These are phyloP conservation scores for Lacerta bilineata DNA, from an alignment of 2,797 vertebrate genomes.

Conservation along the genomic window DNA sequence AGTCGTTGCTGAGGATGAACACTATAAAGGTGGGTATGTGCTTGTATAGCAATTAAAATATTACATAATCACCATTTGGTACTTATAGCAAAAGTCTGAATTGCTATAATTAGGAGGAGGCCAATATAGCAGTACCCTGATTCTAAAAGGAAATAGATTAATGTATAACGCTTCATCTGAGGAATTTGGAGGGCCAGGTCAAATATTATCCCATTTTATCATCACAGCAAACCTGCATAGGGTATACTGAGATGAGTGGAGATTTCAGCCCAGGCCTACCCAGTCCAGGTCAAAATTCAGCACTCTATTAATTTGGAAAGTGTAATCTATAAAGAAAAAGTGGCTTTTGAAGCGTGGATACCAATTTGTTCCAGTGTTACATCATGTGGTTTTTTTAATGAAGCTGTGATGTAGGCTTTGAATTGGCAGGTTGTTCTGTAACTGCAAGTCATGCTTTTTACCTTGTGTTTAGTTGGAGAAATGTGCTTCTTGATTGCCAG, in stretches of 20 bases:
- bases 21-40: conserved; percentile 87
- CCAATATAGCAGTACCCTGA: not conserved
- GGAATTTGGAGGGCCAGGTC: not conserved
- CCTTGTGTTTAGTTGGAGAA: not conserved
- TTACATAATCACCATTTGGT: conserved; percentile 1
- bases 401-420: not conserved
- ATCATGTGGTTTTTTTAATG: not conserved
- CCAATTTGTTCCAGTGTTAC: not conserved
- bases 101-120: not conserved
- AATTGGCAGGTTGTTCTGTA: not conserved
- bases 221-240: not conserved
- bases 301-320: not conserved
- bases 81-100: not conserved
- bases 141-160: not conserved
- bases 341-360: not conserved
- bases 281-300: not conserved
- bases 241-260: not conserved
- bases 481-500: not conserved
- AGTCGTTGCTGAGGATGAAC: conserved; percentile 97
- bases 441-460: not conserved
- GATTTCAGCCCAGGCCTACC: not conserved
- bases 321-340: not conserved
- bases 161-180: not conserved
- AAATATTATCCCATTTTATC: not conserved
- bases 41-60: conserved; percentile 4